Percentiles rank a stretch among this genome's conserved stretches.
These are phyloP conservation scores for Kryptolebias marmoratus DNA, from an alignment of 2,113 vertebrate species.

Conservation along the genomic window DNA sequence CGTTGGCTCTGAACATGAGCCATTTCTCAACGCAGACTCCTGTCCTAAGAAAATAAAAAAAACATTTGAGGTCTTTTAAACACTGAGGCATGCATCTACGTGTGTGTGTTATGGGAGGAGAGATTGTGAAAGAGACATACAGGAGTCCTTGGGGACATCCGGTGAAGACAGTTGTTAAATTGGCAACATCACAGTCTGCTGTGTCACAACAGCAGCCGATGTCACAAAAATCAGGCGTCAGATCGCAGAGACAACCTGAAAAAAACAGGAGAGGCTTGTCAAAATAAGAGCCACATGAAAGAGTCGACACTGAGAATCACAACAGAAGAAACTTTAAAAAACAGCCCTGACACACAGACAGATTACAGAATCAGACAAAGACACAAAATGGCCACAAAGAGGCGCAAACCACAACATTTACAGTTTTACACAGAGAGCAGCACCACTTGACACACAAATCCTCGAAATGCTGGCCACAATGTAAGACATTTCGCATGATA, in stretches of 20 bases:
- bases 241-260: slow-evolving; percentile 78
- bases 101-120: not conserved
- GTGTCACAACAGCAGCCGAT: slow-evolving; percentile 82
- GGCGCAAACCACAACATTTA: too few species aligned
- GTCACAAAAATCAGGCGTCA: slow-evolving; percentile 78
- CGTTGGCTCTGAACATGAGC: slow-evolving; percentile 78
- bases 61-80: not conserved
- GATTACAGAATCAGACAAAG: too few species aligned
- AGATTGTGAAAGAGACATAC: slow-evolving; percentile 46
- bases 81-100: not conserved
- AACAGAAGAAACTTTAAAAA: too few species aligned
- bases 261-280: slow-evolving; percentile 3
- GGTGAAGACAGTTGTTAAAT: slow-evolving; percentile 72
- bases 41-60: slow-evolving; percentile 50
- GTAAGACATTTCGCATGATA: too few species aligned
- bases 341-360: too few species aligned
- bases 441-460: too few species aligned
- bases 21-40: slow-evolving; percentile 80
- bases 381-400: too few species aligned
- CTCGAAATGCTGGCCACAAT: too few species aligned
- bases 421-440: too few species aligned
- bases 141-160: slow-evolving; percentile 58
- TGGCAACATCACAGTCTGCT: slow-evolving; percentile 67
- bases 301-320: too few species aligned
- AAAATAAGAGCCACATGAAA: not conserved